Percentiles rank a stretch among this genome's conserved stretches.
phyloP scores from a whole-genome alignment of 2,113 vertebrate species.

The Leptosomus discolor region DNA sequence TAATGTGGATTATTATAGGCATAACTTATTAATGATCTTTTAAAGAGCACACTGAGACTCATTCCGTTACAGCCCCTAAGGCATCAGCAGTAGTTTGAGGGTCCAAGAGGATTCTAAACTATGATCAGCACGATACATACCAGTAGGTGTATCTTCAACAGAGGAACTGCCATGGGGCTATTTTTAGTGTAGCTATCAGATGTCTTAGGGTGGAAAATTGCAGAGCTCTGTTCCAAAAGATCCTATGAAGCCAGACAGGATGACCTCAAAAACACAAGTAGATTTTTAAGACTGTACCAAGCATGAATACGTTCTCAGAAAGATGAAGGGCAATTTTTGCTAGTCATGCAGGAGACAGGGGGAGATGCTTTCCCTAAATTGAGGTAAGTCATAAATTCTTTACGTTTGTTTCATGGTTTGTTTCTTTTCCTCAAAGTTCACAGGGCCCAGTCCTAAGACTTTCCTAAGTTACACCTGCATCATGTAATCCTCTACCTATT shows the following conservation, averaged over 20 bases:
- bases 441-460: background rate
- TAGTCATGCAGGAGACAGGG: background rate
- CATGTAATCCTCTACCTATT: background rate
- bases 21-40: background rate
- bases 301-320: background rate
- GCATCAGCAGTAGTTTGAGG: background rate
- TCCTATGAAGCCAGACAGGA: background rate
- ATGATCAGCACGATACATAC: background rate
- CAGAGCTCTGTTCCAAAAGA: constrained; percentile 25
- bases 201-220: constrained; percentile 51
- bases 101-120: background rate
- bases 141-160: constrained; percentile 56
- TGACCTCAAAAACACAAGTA: constrained; percentile 16
- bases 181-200: constrained; percentile 47
- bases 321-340: background rate
- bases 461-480: constrained; percentile 9
- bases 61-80: background rate
- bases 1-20: background rate
- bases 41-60: background rate
- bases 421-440: background rate
- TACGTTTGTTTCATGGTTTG: background rate
- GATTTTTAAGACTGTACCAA: background rate
- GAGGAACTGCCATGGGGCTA: background rate
- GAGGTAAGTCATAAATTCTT: background rate
- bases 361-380: background rate